A percentile compares a stretch with the other conserved stretches of the same genome.
These are phyloP conservation scores for Ianthella basta DNA, from an alignment of 37 sponge, comb jelly and placozoan genomes.

Conservation along the genomic window DNA sequence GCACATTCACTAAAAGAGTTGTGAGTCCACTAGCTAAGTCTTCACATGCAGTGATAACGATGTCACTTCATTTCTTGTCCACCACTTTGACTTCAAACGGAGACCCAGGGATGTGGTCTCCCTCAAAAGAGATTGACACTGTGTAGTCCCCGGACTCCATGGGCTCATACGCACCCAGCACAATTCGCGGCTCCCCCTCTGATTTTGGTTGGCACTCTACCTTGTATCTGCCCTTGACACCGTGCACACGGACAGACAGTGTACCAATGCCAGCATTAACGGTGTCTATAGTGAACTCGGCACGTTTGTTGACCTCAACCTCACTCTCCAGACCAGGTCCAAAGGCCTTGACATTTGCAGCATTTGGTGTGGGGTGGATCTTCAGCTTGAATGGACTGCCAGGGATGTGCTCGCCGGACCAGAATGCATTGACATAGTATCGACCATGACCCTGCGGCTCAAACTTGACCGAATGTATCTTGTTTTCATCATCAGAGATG, in stretches of 20 bases:
- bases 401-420: conserved; percentile 5
- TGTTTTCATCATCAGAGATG: conserved; percentile 27
- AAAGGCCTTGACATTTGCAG: conserved; percentile 31
- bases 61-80: neutral
- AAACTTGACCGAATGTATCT: conserved; percentile 17
- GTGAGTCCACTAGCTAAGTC: too few species aligned
- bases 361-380: conserved; percentile 24
- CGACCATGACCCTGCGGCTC: neutral
- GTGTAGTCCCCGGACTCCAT: conserved; percentile 75
- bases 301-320: conserved; percentile 32
- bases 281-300: conserved; percentile 77
- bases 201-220: conserved; percentile 53
- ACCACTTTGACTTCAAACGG: conserved; percentile 65
- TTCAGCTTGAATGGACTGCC: conserved; percentile 33
- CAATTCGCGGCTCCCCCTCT: conserved; percentile 59
- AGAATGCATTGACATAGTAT: conserved; percentile 19
- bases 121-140: conserved; percentile 71
- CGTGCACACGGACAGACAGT: conserved; percentile 69
- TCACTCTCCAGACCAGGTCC: conserved; percentile 40
- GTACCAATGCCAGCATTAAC: conserved; percentile 83
- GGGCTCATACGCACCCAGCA: conserved; percentile 68
- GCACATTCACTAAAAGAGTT: too few species aligned
- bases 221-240: conserved; percentile 76
- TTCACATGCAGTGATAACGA: too few species aligned
- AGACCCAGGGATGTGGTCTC: conserved; percentile 68